Conservation (phyloP, 2,888 invertebrate genomes). For the Aethes cnicana region DNA sequence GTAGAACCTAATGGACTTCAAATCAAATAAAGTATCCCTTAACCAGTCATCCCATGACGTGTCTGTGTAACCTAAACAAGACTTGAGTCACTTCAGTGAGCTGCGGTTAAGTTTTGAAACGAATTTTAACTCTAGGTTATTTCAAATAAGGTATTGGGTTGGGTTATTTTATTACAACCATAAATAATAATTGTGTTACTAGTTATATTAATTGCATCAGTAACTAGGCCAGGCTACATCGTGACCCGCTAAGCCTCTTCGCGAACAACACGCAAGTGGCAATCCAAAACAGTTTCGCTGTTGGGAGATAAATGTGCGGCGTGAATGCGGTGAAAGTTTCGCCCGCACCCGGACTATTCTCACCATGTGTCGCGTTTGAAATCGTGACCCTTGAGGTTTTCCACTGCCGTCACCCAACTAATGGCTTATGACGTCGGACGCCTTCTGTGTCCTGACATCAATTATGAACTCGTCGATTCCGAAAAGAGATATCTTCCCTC, state of each 20-base stretch:
- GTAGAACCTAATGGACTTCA: too few relatives aligned
- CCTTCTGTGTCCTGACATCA: conserved; percentile 42
- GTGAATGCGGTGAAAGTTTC: conserved; percentile 61
- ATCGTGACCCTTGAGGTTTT: conserved; percentile 70
- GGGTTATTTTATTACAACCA: too few relatives aligned
- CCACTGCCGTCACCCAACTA: conserved; percentile 59
- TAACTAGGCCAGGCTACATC: conserved; percentile 28
- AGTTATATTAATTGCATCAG: conserved; percentile 20
- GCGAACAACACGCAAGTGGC: conserved; percentile 40
- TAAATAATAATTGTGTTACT: too few relatives aligned
- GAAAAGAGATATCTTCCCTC: conserved; percentile 11
- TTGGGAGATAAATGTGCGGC: conserved; percentile 70
- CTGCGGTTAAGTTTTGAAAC: too few relatives aligned
- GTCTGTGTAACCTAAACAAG: too few relatives aligned
- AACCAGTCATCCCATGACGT: too few relatives aligned
- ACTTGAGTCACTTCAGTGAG: too few relatives aligned
- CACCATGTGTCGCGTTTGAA: conserved; percentile 66
- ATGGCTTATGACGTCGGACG: conserved; percentile 58
- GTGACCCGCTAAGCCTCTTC: conserved; percentile 29
- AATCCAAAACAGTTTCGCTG: conserved; percentile 53
- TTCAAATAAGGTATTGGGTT: too few relatives aligned
- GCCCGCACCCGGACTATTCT: conserved; percentile 60
- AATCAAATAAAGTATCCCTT: too few relatives aligned
- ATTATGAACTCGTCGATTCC: conserved; percentile 50
- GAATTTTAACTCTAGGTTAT: too few relatives aligned